Evolutionary conservation across 53 echinoderm and acorn worm species (phyloP), one percentile per base, ranked within the genome.

Genomic region (Henricia sp.): DNA sequence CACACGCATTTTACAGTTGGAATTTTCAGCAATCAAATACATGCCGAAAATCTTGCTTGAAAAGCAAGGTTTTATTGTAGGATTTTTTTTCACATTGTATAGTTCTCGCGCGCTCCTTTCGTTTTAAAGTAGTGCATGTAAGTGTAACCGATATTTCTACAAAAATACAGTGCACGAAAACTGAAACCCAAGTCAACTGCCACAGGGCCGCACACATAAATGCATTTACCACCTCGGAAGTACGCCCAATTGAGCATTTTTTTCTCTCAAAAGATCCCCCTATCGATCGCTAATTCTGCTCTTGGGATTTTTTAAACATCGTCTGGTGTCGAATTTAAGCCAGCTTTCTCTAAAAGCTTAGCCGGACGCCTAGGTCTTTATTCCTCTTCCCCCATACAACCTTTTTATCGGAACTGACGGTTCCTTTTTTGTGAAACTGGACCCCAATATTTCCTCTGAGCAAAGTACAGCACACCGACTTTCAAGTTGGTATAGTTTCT

Each of bases 201-300:
- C 73, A 54, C 19, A 23, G 37, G 73, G 36, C 76, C 20, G 33
- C 30, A 42, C 64, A 58, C 64, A 64, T 80, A 64, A 48, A 26
- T 36, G 8, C 44, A 80, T n/a, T 80, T 80, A 80, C 80, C 80
- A 6, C 80, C 23, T 16, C 80, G 80, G 80, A 80, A 80, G 80
- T 80, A 35, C 64, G 65, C 80, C 32, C 64, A 80, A 80, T 80
- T 80, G 80, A 63, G 63, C 64, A 64, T 41, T 41, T 42, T 62
- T 63, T 70, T 60, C 3, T 44, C 6, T n/a, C n/a, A 64, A 30
- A 50, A 64, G 80, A 46, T 58, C 80, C 58, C 37, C 19, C 33
- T 34, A 50, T 35, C 28, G 20, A 64, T 9, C 34, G 63, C 13
- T 5, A 17, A 64, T 41, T 64, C 43, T 64, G 80, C 80, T 58